Evolutionary conservation across 1,140 invertebrate genomes (phyloP), one percentile per base, ranked within the genome.

Genomic region (Ceratosolen solmsi): DNA sequence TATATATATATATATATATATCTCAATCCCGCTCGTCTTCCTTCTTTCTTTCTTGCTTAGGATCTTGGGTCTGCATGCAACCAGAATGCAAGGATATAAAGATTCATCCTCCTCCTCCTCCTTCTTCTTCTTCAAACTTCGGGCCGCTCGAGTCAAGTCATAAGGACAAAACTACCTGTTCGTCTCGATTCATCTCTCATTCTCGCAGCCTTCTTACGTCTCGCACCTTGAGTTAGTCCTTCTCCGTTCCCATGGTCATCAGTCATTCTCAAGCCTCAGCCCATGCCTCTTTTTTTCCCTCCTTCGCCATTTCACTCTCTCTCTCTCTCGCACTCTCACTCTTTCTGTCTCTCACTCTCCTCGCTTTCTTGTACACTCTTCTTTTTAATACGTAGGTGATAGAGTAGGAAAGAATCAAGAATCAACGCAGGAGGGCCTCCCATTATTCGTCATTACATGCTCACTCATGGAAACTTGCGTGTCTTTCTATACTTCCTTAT

Each of bases 371-470:
- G 17, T 13, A 3, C 20, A 4, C 38, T 70, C 36, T 70, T 33
- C n/a, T 41, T 70, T 41, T 70, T 25, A 41, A 22, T n/a, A n/a
- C 17, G 22, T 4, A 22, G 11, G 22, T 15, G 25, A 13, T 20
- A 49, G 25, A 46, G 27, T 41, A 25, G 27, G 13, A 8, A 68
- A 63, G 84, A 80, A 81, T 82, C 79, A 81, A 79, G 84, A 84
- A 84, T 84, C 85, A 83, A 83, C 84, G 83, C 87, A 81, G 88
- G 86, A 87, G 87, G 88, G 77, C 83, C 79, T 58, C 33, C 88
- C 84, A 91, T 91, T 91, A 90, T 91, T 91, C 88, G 87, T 90
- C 88, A 91, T 91, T 91, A 91, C 89, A 90, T 85, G 88, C 86
- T 91, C 87, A 88, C 89, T 89, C 89, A 86, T 90, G 87, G 88